phyloP scores from a whole-genome alignment of 2,888 invertebrate genomes.

The Ophraella communa region DNA sequence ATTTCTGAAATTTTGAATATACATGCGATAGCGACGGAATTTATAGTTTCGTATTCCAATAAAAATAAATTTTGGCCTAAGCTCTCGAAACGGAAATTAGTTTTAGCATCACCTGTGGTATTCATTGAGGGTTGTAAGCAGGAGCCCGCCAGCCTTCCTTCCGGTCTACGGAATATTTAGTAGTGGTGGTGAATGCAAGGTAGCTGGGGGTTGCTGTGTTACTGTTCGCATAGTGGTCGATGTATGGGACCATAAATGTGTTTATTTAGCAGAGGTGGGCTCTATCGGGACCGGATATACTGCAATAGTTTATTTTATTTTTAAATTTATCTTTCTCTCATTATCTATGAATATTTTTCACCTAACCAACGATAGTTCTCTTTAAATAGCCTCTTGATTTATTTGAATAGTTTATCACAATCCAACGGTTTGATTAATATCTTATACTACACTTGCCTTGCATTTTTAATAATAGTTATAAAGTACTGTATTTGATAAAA shows the following conservation, averaged over 20 bases:
- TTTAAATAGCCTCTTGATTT: too few species aligned
- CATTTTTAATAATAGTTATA: too few species aligned
- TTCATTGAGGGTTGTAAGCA: conserved; percentile 49
- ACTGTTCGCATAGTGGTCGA: conserved; percentile 39
- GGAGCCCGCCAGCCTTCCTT: conserved; percentile 38
- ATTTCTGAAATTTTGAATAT: conserved; percentile 19
- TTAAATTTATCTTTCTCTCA: too few species aligned
- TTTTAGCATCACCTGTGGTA: conserved; percentile 52
- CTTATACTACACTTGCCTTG: too few species aligned
- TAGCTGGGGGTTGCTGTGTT: conserved; percentile 47
- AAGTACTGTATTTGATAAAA: too few species aligned
- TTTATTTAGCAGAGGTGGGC: conserved; percentile 36
- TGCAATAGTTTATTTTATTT: too few species aligned
- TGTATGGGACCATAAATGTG: conserved; percentile 44
- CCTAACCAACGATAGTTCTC: too few species aligned
- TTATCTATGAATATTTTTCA: too few species aligned
- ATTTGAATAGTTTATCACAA: too few species aligned
- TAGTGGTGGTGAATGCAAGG: conserved; percentile 43
- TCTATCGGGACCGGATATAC: neutral
- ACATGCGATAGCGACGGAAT: conserved; percentile 14
- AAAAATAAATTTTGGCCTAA: conserved; percentile 29
- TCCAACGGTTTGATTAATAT: too few species aligned
- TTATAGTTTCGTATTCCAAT: conserved; percentile 23
- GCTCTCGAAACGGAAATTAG: conserved; percentile 46
- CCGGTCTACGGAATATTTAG: conserved; percentile 48